Evolutionary conservation across 2,113 vertebrate species (phyloP).

Genomic region (Lepisosteus osseus): DNA sequence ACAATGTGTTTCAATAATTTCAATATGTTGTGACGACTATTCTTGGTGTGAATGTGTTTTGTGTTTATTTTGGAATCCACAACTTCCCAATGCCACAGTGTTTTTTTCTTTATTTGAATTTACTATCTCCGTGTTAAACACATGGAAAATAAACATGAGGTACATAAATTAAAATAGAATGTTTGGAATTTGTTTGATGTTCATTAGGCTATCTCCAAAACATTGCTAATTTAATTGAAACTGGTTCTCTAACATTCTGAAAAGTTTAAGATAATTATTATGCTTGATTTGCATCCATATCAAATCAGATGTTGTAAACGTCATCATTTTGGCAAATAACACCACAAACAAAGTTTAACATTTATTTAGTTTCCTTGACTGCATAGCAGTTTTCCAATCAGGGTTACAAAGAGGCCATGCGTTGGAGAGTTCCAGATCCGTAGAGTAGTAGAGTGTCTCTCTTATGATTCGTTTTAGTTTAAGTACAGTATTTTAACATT

Average conservation of each 20-base stretch:
- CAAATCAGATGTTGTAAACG: not conserved
- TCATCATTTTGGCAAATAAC: not conserved
- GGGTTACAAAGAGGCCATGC: too few relatives aligned
- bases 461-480: too few relatives aligned
- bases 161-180: conserved; percentile 22
- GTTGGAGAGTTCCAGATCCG: too few relatives aligned
- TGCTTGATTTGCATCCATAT: conserved; percentile 11
- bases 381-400: too few relatives aligned
- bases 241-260: conserved; percentile 15
- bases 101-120: conserved; percentile 18
- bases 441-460: too few relatives aligned
- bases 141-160: conserved; percentile 24
- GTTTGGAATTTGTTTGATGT: conserved; percentile 26
- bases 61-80: conserved; percentile 19
- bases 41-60: conserved; percentile 19
- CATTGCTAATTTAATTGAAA: conserved; percentile 34
- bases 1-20: conserved; percentile 28
- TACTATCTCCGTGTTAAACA: conserved; percentile 4
- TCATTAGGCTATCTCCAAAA: conserved; percentile 27
- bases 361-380: not conserved
- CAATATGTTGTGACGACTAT: conserved; percentile 25
- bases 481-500: too few relatives aligned
- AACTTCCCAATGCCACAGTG: not conserved
- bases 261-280: conserved; percentile 9
- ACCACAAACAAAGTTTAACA: not conserved